Percentiles rank a stretch among this genome's conserved stretches.
These are phyloP conservation scores for Apteryx owenii DNA, from an alignment of 2,113 vertebrate genomes.

Conservation along the genomic window DNA sequence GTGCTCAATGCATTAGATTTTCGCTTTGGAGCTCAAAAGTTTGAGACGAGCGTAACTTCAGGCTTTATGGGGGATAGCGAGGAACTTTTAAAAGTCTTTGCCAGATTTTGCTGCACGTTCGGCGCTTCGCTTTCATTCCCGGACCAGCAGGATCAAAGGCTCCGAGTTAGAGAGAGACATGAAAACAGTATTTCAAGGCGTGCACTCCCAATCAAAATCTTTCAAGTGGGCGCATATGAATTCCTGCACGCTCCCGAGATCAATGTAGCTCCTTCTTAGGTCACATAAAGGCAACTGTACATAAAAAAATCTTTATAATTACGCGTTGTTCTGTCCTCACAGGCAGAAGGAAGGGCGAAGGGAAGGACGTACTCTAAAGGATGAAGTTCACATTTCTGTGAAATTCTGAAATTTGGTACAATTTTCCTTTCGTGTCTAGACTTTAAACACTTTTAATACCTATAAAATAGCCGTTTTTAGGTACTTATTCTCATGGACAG, in stretches of 20 bases:
- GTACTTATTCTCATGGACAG: not conserved
- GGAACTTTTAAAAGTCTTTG: not conserved
- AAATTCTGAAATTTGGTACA: not conserved
- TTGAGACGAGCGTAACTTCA: not conserved
- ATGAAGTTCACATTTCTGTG: not conserved
- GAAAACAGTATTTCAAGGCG: not conserved
- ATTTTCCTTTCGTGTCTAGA: not conserved
- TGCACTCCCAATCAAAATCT: not conserved
- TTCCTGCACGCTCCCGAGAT: not conserved
- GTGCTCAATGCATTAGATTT: not conserved
- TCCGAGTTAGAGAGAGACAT: not conserved
- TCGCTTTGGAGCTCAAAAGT: not conserved
- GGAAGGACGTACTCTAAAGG: not conserved
- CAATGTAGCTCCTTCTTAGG: not conserved
- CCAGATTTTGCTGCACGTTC: not conserved
- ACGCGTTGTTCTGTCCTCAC: not conserved
- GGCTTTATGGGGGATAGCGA: not conserved
- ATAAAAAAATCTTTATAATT: not conserved
- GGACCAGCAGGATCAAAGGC: not conserved
- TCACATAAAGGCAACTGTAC: not conserved
- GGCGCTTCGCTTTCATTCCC: not conserved
- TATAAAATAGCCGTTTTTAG: not conserved
- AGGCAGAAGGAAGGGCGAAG: accelerated
- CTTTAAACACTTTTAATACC: not conserved
- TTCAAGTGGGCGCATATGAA: not conserved